These are phyloP conservation scores for Callyntrura sp. DNA, from an alignment of 2,888 invertebrate genomes.

Conservation along the genomic window DNA sequence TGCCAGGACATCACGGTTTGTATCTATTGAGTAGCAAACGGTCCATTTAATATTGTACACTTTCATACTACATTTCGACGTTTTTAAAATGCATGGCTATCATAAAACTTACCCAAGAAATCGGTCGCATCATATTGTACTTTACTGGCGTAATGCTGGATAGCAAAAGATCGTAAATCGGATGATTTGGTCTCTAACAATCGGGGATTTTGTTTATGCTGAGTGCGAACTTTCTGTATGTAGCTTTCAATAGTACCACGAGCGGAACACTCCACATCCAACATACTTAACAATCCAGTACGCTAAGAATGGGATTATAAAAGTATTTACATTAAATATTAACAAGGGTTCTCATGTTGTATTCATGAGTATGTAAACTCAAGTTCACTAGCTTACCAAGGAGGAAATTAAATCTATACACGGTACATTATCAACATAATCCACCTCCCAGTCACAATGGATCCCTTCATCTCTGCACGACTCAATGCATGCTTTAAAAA, in stretches of 20 bases:
- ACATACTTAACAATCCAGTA: slow-evolving; percentile 95
- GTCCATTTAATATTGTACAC: no score
- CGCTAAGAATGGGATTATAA: slow-evolving; percentile 86
- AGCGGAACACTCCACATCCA: slow-evolving; percentile 96
- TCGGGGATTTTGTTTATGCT: slow-evolving; percentile 93
- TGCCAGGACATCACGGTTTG: slow-evolving; percentile 96
- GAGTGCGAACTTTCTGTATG: slow-evolving; percentile 91
- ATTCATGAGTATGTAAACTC: no score
- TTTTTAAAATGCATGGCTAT: no score
- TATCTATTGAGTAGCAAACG: slow-evolving; percentile 88
- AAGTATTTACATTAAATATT: not conserved
- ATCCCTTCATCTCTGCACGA: slow-evolving; percentile 98
- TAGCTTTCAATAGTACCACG: slow-evolving; percentile 93
- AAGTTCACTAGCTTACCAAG: slow-evolving; percentile 87
- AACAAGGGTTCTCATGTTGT: not conserved
- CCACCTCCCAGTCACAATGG: slow-evolving; percentile 94
- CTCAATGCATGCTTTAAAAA: slow-evolving; percentile 97
- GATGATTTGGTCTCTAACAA: slow-evolving; percentile 91
- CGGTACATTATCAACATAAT: slow-evolving; percentile 97
- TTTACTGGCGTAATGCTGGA: slow-evolving; percentile 95
- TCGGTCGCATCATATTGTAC: slow-evolving; percentile 96
- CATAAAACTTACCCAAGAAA: slow-evolving; percentile 89
- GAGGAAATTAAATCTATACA: slow-evolving; percentile 98
- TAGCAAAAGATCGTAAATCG: slow-evolving; percentile 93
- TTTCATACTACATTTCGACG: no score